These are phyloP conservation scores for Zaprionus davidi DNA, from an alignment of 1,140 invertebrate genomes.

Conservation along the genomic window DNA sequence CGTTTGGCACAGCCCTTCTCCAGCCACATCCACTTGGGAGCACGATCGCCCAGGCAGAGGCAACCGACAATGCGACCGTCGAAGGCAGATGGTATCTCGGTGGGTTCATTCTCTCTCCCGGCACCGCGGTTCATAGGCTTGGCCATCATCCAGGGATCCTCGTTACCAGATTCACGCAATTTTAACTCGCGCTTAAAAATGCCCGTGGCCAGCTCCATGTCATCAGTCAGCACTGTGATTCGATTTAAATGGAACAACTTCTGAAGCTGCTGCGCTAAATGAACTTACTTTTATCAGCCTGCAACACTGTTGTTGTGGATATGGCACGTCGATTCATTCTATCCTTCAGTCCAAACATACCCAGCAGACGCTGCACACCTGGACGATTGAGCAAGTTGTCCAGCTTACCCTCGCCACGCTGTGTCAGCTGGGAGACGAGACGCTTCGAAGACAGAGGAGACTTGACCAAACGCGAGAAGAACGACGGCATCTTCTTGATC, in stretches of 20 bases:
- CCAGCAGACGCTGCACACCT: constrained; percentile 34
- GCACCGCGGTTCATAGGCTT: constrained; percentile 88
- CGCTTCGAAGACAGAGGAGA: constrained; percentile 55
- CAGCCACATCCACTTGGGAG: constrained; percentile 96
- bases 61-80: constrained; percentile 96
- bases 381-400: constrained; percentile 42
- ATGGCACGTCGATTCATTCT: constrained; percentile 43
- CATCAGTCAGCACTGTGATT: constrained; percentile 88
- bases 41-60: constrained; percentile 94
- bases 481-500: constrained; percentile 53
- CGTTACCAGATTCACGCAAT: constrained; percentile 91
- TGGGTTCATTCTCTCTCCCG: constrained; percentile 93
- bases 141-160: constrained; percentile 94
- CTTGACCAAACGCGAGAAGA: constrained; percentile 56
- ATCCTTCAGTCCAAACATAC: constrained; percentile 20
- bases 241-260: not conserved
- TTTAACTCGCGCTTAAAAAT: constrained; percentile 94
- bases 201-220: constrained; percentile 95
- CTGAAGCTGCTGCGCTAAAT: too few species aligned
- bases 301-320: constrained; percentile 46
- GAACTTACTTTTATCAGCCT: constrained; percentile 53
- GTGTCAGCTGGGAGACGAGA: constrained; percentile 62
- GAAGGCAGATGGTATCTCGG: constrained; percentile 93
- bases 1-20: constrained; percentile 93
- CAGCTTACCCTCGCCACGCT: constrained; percentile 56